phyloP scores from a whole-genome alignment of 2,797 vertebrate genomes.

The Squalus acanthias region DNA sequence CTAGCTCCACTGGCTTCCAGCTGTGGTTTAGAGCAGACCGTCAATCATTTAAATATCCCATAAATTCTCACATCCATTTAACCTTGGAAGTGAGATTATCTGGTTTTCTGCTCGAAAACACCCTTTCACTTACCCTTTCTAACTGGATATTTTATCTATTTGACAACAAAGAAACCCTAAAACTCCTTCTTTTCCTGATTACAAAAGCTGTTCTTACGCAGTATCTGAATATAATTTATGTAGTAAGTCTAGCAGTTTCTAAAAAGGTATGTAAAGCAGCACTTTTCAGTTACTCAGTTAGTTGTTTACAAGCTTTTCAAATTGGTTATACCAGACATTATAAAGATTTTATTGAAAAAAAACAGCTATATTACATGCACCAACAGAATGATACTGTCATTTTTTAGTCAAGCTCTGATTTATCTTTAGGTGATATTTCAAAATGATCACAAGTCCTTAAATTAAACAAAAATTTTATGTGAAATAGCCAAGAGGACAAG shows the following conservation, averaged over 20 bases:
- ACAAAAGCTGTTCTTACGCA: conserved; percentile 12
- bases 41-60: conserved; percentile 45
- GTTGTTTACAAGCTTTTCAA: neutral
- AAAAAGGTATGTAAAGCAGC: neutral
- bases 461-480: neutral
- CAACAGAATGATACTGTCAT: neutral
- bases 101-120: conserved; percentile 50
- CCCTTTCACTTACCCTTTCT: conserved; percentile 41
- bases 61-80: conserved; percentile 47
- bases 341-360: neutral
- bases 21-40: conserved; percentile 44
- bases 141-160: conserved; percentile 39
- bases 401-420: neutral
- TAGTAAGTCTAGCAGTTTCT: neutral
- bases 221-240: conserved; percentile 23
- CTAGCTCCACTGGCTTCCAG: conserved; percentile 43
- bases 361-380: neutral
- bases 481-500: neutral
- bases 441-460: neutral
- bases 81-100: conserved; percentile 42
- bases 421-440: neutral
- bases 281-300: neutral
- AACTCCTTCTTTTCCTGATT: conserved; percentile 31
- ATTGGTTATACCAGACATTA: neutral
- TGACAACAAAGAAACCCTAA: conserved; percentile 40